A percentile compares a stretch with the other conserved stretches of the same genome.
Evolutionary conservation across 2,888 invertebrate genomes (phyloP).

Genomic region (Xanthostigma xanthostigma): DNA sequence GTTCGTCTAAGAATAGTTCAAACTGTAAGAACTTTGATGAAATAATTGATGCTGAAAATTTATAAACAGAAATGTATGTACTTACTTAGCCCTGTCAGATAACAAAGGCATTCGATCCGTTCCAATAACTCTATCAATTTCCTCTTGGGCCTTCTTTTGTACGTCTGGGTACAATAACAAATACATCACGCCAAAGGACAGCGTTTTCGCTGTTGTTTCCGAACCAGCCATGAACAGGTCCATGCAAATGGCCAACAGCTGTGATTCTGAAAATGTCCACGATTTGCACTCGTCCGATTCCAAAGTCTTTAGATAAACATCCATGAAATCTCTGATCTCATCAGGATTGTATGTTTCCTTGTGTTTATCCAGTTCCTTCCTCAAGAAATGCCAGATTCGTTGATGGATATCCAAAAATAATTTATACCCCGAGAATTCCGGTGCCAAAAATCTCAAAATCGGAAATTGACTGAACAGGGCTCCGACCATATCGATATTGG

Average conservation of each 20-base stretch:
- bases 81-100: constrained; percentile 54
- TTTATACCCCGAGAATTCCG: constrained; percentile 61
- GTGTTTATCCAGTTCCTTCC: constrained; percentile 55
- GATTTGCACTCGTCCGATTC: constrained; percentile 38
- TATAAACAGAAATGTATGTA: constrained; percentile 10
- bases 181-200: constrained; percentile 63
- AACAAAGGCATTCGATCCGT: constrained; percentile 48
- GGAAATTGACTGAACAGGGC: constrained; percentile 69
- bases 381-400: constrained; percentile 55
- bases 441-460: constrained; percentile 47
- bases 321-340: constrained; percentile 65
- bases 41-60: constrained; percentile 6
- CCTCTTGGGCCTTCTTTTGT: constrained; percentile 58
- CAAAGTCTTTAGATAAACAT: constrained; percentile 58
- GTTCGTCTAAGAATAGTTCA: neutral
- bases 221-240: constrained; percentile 81
- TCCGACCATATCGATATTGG: constrained; percentile 68
- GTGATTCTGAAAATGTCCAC: constrained; percentile 49
- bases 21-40: constrained; percentile 2
- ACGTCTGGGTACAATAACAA: constrained; percentile 54
- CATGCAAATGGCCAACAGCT: constrained; percentile 63
- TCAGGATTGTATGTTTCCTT: constrained; percentile 44
- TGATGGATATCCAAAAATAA: constrained; percentile 55
- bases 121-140: constrained; percentile 63
- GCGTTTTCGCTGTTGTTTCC: constrained; percentile 68